phyloP scores from a whole-genome alignment of 2,797 vertebrate species.

The Oreonectes daqikongensis region DNA sequence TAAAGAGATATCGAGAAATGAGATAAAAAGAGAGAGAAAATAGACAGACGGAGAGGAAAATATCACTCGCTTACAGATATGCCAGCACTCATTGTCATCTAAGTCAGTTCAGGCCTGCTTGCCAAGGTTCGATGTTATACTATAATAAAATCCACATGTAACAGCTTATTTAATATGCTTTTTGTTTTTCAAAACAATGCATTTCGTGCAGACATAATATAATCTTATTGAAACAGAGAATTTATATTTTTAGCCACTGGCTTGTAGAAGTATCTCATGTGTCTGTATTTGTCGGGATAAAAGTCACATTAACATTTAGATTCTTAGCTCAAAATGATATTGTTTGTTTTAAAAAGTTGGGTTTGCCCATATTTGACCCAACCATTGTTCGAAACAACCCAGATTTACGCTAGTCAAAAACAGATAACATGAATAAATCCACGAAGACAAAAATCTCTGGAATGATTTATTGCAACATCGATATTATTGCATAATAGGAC shows the following conservation, averaged over 20 bases:
- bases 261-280: not conserved
- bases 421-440: not conserved
- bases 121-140: conserved; percentile 25
- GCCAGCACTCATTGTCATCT: conserved; percentile 35
- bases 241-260: not conserved
- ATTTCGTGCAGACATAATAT: not conserved
- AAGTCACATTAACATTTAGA: not conserved
- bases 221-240: not conserved
- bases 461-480: conserved; percentile 8
- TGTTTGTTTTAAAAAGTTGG: not conserved
- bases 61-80: conserved; percentile 39
- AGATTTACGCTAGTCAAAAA: not conserved
- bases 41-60: conserved; percentile 22
- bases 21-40: not conserved
- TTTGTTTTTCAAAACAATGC: not conserved
- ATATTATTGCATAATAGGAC: conserved; percentile 1
- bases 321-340: not conserved
- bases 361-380: too few species aligned
- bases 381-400: not conserved
- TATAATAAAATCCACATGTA: conserved; percentile 31
- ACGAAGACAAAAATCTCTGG: not conserved
- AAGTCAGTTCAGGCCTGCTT: conserved; percentile 35
- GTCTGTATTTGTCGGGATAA: not conserved
- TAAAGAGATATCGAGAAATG: conserved; percentile 41
- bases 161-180: conserved; percentile 28